Percentiles rank a stretch among this genome's conserved stretches.
phyloP scores from a whole-genome alignment of 1,140 invertebrate species.

The Leptinotarsa lineolata region DNA sequence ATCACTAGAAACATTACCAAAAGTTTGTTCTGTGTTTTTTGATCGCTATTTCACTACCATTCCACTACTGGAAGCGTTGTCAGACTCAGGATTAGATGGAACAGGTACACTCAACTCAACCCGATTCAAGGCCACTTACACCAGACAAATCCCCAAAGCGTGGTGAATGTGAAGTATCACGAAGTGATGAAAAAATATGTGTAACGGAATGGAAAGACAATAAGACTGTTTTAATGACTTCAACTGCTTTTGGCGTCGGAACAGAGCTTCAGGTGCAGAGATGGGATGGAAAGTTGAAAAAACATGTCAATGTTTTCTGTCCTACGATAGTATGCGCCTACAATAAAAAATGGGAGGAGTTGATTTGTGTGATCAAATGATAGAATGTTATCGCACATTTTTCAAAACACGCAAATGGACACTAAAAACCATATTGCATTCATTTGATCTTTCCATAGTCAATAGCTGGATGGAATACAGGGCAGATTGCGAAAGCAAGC shows the following conservation, averaged over 20 bases:
- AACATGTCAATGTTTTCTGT: not conserved
- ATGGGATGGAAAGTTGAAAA: conserved; percentile 3
- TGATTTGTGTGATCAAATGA: conserved; percentile 17
- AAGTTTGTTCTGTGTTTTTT: conserved; percentile 24
- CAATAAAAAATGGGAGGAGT: conserved; percentile 13
- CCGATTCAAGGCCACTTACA: conserved; percentile 9
- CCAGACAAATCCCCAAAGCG: conserved; percentile 10
- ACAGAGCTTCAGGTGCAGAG: not conserved
- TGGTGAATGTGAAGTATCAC: conserved; percentile 10
- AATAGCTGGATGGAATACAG: conserved; percentile 22
- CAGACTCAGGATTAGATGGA: conserved; percentile 11
- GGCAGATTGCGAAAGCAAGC: not conserved
- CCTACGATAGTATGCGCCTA: not conserved
- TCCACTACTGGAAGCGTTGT: conserved; percentile 19
- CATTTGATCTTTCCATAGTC: conserved; percentile 13
- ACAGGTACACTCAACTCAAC: conserved; percentile 16
- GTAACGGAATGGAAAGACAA: conserved; percentile 13
- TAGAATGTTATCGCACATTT: conserved; percentile 22
- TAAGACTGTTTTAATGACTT: not conserved
- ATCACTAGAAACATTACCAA: conserved; percentile 18
- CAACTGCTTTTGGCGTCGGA: not conserved
- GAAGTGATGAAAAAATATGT: conserved; percentile 15
- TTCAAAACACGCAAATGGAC: conserved; percentile 13
- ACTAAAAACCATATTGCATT: conserved; percentile 14
- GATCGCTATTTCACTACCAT: conserved; percentile 30